phyloP scores from a whole-genome alignment of 2,888 invertebrate species.

The Pheosia gnoma region DNA sequence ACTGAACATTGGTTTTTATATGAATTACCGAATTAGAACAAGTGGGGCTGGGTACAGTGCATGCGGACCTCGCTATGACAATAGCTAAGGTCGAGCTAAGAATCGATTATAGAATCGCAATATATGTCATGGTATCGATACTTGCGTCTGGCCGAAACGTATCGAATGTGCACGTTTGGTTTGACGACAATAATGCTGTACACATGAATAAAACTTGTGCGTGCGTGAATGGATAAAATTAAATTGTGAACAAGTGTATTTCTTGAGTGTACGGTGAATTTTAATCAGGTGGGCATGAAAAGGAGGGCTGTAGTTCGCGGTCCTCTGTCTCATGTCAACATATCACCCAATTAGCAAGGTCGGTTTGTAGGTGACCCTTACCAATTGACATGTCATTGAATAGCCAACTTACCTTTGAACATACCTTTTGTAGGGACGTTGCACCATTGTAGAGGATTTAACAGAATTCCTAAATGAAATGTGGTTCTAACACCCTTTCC shows the following conservation, averaged over 20 bases:
- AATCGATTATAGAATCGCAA: slow-evolving; percentile 61
- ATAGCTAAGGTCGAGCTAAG: slow-evolving; percentile 64
- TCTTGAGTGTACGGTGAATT: background rate
- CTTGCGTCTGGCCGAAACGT: slow-evolving; percentile 49
- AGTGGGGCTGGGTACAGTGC: slow-evolving; percentile 66
- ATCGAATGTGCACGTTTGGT: slow-evolving; percentile 27
- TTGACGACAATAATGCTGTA: slow-evolving; percentile 19
- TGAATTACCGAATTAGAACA: slow-evolving; percentile 59
- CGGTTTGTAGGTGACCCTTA: no score
- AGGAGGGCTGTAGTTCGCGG: background rate
- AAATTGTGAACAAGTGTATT: background rate
- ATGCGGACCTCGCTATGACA: slow-evolving; percentile 68
- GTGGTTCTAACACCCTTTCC: no score
- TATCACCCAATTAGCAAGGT: no score
- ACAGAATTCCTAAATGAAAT: no score
- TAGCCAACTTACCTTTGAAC: no score
- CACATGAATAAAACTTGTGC: slow-evolving; percentile 17
- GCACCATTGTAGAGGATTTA: no score
- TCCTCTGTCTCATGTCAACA: no score
- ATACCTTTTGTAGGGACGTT: no score
- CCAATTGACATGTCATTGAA: no score
- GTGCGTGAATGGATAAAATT: background rate
- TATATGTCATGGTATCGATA: slow-evolving; percentile 73
- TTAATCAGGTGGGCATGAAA: background rate
- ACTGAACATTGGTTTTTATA: slow-evolving; percentile 71